These are phyloP conservation scores for Lepidurus apus DNA, from an alignment of 1,140 invertebrate genomes.

Conservation along the genomic window DNA sequence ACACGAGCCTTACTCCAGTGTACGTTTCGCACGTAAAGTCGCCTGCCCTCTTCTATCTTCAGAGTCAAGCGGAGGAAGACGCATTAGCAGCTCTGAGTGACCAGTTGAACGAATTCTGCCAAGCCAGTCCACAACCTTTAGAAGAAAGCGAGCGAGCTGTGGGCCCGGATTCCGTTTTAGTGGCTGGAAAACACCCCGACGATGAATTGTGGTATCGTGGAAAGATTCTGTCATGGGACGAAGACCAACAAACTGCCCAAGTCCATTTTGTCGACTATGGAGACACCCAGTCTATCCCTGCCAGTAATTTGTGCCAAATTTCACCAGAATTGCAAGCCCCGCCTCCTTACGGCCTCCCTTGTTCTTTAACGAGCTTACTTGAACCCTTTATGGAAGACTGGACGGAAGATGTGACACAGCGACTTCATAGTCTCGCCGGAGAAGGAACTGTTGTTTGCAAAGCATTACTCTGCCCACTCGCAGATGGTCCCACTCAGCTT, in stretches of 20 bases:
- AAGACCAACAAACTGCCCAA: not conserved
- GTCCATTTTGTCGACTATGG: constrained; percentile 29
- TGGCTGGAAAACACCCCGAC: constrained; percentile 7
- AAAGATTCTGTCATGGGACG: not conserved
- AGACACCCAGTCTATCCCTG: not conserved
- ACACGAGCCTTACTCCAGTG: not conserved
- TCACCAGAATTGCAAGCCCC: not conserved
- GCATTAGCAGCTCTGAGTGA: not conserved
- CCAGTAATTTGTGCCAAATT: not conserved
- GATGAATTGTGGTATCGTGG: constrained; percentile 6
- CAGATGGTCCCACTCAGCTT: not conserved
- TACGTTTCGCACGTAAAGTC: constrained; percentile 28
- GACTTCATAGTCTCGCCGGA: not conserved
- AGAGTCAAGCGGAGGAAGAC: constrained; percentile 24
- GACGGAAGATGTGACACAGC: not conserved
- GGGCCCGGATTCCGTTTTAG: not conserved
- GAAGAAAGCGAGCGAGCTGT: not conserved
- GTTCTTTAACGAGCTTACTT: not conserved
- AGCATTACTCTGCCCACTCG: not conserved
- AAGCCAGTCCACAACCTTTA: not conserved
- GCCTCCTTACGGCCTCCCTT: not conserved
- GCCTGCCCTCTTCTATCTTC: constrained; percentile 6
- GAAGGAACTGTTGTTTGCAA: not conserved
- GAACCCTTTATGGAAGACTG: not conserved
- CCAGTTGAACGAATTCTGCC: not conserved